phyloP scores from a whole-genome alignment of 2,888 invertebrate genomes.

The Pheosia gnoma region DNA sequence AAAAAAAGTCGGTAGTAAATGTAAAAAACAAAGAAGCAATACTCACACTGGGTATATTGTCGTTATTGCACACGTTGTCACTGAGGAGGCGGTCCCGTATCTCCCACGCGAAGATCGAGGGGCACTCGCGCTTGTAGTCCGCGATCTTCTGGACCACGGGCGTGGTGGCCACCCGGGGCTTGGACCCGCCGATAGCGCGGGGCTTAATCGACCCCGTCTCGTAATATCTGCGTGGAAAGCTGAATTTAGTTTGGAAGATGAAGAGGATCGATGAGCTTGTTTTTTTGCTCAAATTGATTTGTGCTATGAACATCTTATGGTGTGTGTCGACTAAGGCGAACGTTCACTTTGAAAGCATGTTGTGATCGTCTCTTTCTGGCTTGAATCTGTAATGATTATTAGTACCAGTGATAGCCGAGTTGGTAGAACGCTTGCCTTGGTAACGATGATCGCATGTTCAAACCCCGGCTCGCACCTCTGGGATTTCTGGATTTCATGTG shows the following conservation, averaged over 20 bases:
- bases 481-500: too few species aligned
- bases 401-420: too few species aligned
- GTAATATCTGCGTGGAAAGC: conserved; percentile 91
- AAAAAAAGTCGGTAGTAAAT: too few species aligned
- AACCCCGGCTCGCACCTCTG: too few species aligned
- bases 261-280: conserved; percentile 29
- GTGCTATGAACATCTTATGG: not conserved
- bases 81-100: conserved; percentile 96
- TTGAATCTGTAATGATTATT: too few species aligned
- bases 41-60: conserved; percentile 99
- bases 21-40: conserved; percentile 31
- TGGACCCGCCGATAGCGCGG: conserved; percentile 98
- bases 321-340: too few species aligned
- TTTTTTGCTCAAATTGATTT: conserved; percentile 36
- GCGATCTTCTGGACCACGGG: conserved; percentile 98
- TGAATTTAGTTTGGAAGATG: conserved; percentile 74
- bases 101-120: conserved; percentile 99
- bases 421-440: too few species aligned
- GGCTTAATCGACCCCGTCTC: conserved; percentile 99
- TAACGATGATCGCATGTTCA: too few species aligned
- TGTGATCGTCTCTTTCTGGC: too few species aligned
- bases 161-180: conserved; percentile 97
- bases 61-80: conserved; percentile 98
- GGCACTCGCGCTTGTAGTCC: conserved; percentile 98
- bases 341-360: too few species aligned